Evolutionary conservation across 2,797 vertebrate genomes (phyloP).

Genomic region (Fratercula arctica): DNA sequence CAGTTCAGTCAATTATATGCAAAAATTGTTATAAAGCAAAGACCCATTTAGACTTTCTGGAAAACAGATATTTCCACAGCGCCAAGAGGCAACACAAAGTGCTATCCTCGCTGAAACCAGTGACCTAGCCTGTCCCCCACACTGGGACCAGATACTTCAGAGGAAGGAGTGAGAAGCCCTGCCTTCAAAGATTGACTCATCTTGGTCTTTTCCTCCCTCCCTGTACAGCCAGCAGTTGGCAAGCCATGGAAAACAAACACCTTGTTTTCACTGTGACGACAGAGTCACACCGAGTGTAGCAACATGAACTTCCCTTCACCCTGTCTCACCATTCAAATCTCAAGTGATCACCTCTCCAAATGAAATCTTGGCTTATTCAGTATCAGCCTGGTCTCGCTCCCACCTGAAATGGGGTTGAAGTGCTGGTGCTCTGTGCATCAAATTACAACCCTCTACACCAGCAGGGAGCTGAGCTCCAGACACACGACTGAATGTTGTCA

Average conservation of each 20-base stretch:
- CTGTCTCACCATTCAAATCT: background rate
- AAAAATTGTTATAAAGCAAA: constrained; percentile 38
- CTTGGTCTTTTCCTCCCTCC: background rate
- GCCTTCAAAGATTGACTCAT: background rate
- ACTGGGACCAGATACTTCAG: background rate
- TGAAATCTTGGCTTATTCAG: background rate
- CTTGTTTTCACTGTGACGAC: constrained; percentile 1
- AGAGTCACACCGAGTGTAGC: background rate
- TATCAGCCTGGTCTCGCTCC: background rate
- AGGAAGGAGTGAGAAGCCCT: background rate
- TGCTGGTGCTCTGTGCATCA: background rate
- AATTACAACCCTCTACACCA: background rate
- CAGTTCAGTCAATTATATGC: constrained; percentile 48
- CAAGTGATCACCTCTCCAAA: background rate
- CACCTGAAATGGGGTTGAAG: background rate
- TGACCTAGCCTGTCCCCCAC: constrained; percentile 9
- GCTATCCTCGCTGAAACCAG: background rate
- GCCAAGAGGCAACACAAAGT: background rate
- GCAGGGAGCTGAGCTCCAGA: background rate
- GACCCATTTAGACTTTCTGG: constrained; percentile 8
- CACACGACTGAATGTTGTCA: background rate
- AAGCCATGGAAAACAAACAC: constrained; percentile 19
- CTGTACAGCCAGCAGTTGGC: background rate
- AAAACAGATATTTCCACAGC: background rate
- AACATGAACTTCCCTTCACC: constrained; percentile 27